Base-by-base conservation (phyloP, 1,140 invertebrate species). In the Centruroides sculpturatus region DNA sequence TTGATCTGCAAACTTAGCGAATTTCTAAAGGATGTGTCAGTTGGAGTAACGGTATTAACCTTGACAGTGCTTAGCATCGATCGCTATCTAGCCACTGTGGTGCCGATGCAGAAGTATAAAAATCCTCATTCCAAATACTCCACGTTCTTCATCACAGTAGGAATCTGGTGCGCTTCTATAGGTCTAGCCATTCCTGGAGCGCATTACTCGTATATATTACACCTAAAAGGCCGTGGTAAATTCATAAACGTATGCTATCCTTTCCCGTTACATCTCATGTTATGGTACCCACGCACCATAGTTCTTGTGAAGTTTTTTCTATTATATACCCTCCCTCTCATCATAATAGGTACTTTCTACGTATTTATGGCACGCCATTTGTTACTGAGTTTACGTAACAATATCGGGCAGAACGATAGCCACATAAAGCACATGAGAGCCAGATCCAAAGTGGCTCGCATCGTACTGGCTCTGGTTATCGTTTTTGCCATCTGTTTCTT, bases 11-110 rank as follows among this genome's bases (percentile, higher is more conserved):
- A 84, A 67, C 73, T 87, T 5, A 86, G 84, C 3, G 89, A 92
- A 72, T 89, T 82, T 59, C 82, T 86, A n/a, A 90, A 91, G 71
- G 89, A 92, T 69, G 79, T 94, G 60, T 92, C 87, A 35, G 85
- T 93, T 52, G 91, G 90, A 0, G 89, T 95, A 0, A 93, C 90
- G 0, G 88, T 94, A 6, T 93, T 94, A 71, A 94, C 90, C 0
- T 75, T 95, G 55, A 92, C 89, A 1, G 90, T 89, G 0, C 76
- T 96, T 1, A 91, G 89, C 47, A 87, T 84, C 6, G 91, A 96
- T 72, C 79, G 91, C 47, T 91, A 85, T 70, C 85, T 86, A 68
- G 87, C 87, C 8, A 91, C 91, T 65, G 86, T 89, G 0, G 80
- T 87, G 71, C 87, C 87, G 0, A 78, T 91, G 68, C 79, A 84